Conservation (phyloP, 2,797 vertebrate genomes). For the Pantherophis alleghaniensis region DNA sequence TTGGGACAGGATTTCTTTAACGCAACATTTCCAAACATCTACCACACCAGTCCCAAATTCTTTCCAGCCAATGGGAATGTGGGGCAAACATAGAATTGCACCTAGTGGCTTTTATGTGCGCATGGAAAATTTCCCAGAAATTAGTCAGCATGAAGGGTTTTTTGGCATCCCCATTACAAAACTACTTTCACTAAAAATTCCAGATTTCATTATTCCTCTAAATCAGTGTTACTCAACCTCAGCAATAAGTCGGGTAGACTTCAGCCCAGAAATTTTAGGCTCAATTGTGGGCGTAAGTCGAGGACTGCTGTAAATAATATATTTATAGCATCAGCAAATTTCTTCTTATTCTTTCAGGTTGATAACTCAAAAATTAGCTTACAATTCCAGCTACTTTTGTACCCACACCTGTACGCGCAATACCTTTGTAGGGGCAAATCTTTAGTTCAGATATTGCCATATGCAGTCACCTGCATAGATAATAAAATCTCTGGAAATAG, state of each 20-base stretch:
- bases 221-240: neutral
- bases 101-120: neutral
- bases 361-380: neutral
- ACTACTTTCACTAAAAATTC: neutral
- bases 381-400: neutral
- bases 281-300: neutral
- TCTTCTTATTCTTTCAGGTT: neutral
- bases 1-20: neutral
- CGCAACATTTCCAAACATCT: neutral
- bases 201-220: neutral
- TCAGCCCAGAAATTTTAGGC: neutral
- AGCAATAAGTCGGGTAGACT: neutral
- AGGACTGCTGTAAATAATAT: neutral
- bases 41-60: neutral
- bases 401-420: neutral
- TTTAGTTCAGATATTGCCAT: neutral
- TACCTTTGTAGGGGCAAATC: neutral
- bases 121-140: neutral
- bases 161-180: neutral
- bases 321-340: neutral
- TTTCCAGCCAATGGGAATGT: neutral
- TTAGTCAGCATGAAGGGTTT: neutral
- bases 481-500: neutral
- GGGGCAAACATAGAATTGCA: neutral
- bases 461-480: neutral